Base-by-base conservation (phyloP, 2,888 invertebrate genomes). In the Crioceris asparagi region DNA sequence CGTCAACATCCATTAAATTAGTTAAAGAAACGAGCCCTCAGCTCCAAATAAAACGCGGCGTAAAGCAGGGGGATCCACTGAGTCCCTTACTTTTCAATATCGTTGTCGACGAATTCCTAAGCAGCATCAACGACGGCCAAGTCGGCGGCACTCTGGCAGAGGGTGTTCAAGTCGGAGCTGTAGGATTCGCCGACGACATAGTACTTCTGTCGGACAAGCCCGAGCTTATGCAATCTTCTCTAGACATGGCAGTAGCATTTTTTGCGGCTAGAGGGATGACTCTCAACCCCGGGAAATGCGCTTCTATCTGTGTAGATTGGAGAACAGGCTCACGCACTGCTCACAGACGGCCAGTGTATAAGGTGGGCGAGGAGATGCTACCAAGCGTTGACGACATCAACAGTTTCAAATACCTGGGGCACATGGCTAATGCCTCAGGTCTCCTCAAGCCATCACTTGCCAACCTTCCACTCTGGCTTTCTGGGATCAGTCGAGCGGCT, bases 51-150 rank as follows among this genome's bases (percentile, higher is more conserved):
- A 32, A 12, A 1, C 49, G 57, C 16, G 62, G 63, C 1, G 64
- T 65, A 3, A 53, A 59, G 8, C 66, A 66, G 46, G 65, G 64
- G 0, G 62, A 64, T 40, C 62, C 61, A 1, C 41, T 65, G 10
- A 59, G 60, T 11, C 52, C 54, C 0, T 2, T 52, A 0, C 38
- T 52, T 0, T 53, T 57, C 21, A 53, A 53, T 17, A 14, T 53
- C 1, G 48, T 56, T 0, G 31, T 56, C 11, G 54, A 55, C 35
- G 50, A 53, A 26, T 43, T 55, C 1, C 35, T 53, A 12, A 16
- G 17, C 3, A 4, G n/a, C 3, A 7, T 26, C 3, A 29, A 35
- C 27, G n/a, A 7, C 12, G 8, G 32, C 15, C 10, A 11, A 14
- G 32, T 17, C 17, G 32, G 18, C 2, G 32, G 32, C 3, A 8